Evolutionary conservation across 2,797 vertebrate genomes (phyloP), one percentile per base, ranked within the genome.

Genomic region (Percopsis omiscomaycus): DNA sequence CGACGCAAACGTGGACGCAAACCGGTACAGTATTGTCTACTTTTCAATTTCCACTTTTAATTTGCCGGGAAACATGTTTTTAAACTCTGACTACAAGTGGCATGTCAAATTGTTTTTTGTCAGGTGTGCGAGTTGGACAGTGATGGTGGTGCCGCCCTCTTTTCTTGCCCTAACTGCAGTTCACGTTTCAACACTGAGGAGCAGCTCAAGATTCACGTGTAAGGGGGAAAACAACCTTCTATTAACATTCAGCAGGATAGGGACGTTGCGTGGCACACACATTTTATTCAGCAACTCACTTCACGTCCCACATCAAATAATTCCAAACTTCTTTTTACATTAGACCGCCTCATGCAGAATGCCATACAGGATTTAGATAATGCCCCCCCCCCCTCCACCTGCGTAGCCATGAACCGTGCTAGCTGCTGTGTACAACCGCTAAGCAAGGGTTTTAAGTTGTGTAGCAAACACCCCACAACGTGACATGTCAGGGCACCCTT

Each of bases 101-200:
- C 53, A 12, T 64, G 27, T 28, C n/a, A 11, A 50, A 3, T 15
- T 55, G 14, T 10, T n/a, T 81, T 12, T 22, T 14, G 60, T 1
- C 77, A 90, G 89, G 69, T 79, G 13, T 85, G 81, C 8, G 50
- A 50, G 45, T 29, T 84, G 63, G 89, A 86, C 66, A 79, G 52
- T 0, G 91, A 89, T 5, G 87, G 80, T 8, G 67, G 78, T 16
- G 69, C 75, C 56, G 83, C 82, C 60, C 68, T 94, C 80, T 82
- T 93, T 62, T 56, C 90, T 16, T 98, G 96, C 82, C 91, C 90
- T 14, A 91, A 95, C 56, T 98, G 96, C 5, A 94, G 94, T 0
- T 88, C 95, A 5, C 91, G 93, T 0, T 98, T 98, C 69, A 94
- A 91, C 81, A 93, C 95, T 0, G 94, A 91, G 64, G 81, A 92